phyloP scores from a whole-genome alignment of 1,140 invertebrate genomes.

The Atta colombica region DNA sequence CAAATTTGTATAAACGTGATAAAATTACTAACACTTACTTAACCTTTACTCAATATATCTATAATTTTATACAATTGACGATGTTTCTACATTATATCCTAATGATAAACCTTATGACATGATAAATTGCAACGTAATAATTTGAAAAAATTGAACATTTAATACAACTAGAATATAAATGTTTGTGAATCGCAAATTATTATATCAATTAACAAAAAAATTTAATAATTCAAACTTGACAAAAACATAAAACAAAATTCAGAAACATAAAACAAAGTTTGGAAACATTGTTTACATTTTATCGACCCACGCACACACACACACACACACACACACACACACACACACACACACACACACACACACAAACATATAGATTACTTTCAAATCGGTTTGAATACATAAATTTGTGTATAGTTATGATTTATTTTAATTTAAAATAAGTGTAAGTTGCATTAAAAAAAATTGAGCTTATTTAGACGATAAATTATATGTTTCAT shows the following conservation, averaged over 20 bases:
- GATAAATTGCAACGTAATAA: not conserved
- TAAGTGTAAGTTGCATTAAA: not conserved
- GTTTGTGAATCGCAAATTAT: not conserved
- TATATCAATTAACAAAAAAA: not conserved
- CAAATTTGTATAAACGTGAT: not conserved
- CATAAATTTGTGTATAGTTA: not conserved
- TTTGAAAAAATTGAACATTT: not conserved
- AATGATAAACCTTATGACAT: not conserved
- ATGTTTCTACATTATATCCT: not conserved
- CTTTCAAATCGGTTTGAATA: not conserved
- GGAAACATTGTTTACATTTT: not conserved
- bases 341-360: too few species aligned
- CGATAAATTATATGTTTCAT: not conserved
- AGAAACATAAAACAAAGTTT: not conserved
- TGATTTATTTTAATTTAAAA: not conserved
- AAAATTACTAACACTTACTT: conserved; percentile 1
- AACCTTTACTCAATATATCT: not conserved
- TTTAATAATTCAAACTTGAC: not conserved
- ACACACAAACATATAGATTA: not conserved
- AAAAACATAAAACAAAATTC: not conserved
- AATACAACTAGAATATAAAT: conserved; percentile 10
- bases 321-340: too few species aligned
- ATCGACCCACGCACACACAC: too few species aligned
- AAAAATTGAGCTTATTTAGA: not conserved
- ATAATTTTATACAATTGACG: not conserved